Evolutionary conservation across 2,888 invertebrate genomes (phyloP).

Genomic region (Caenorhabditis japonica): DNA sequence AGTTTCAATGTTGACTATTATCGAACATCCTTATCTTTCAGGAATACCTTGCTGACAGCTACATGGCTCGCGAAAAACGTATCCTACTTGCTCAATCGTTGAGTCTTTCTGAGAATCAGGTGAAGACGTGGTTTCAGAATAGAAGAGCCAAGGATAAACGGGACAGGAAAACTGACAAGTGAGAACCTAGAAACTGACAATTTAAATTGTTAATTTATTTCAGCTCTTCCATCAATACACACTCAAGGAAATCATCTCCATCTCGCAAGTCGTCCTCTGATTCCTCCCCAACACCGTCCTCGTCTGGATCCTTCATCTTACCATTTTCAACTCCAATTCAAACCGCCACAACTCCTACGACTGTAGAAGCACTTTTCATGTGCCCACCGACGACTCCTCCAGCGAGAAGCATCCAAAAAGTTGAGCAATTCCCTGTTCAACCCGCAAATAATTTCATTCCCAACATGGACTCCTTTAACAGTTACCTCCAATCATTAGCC

Average conservation of each 20-base stretch:
- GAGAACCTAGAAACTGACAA: too few species aligned
- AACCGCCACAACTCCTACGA: slow-evolving; percentile 20
- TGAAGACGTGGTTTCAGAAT: slow-evolving; percentile 72
- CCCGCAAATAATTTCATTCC: too few species aligned
- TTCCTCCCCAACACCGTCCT: slow-evolving; percentile 28
- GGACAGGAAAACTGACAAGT: slow-evolving; percentile 45
- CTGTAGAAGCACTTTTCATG: slow-evolving; percentile 11
- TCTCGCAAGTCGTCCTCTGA: slow-evolving; percentile 36
- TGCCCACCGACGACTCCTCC: slow-evolving; percentile 13
- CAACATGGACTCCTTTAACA: too few species aligned
- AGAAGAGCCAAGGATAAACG: slow-evolving; percentile 64
- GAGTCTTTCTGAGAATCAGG: slow-evolving; percentile 63
- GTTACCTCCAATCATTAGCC: not conserved
- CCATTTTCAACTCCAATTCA: slow-evolving; percentile 13
- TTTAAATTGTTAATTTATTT: too few species aligned
- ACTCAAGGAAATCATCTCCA: slow-evolving; percentile 33
- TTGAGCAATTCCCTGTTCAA: slow-evolving; percentile 21
- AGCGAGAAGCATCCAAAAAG: slow-evolving; percentile 21
- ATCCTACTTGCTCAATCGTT: slow-evolving; percentile 59
- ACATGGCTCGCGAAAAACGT: slow-evolving; percentile 66
- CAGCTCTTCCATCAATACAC: slow-evolving; percentile 12
- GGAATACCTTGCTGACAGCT: slow-evolving; percentile 65
- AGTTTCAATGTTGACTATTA: not conserved
- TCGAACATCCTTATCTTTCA: slow-evolving; percentile 25
- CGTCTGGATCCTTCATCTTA: slow-evolving; percentile 6